Evolutionary conservation across 2,113 vertebrate genomes (phyloP).

Genomic region (Cephalopholis sonnerati): DNA sequence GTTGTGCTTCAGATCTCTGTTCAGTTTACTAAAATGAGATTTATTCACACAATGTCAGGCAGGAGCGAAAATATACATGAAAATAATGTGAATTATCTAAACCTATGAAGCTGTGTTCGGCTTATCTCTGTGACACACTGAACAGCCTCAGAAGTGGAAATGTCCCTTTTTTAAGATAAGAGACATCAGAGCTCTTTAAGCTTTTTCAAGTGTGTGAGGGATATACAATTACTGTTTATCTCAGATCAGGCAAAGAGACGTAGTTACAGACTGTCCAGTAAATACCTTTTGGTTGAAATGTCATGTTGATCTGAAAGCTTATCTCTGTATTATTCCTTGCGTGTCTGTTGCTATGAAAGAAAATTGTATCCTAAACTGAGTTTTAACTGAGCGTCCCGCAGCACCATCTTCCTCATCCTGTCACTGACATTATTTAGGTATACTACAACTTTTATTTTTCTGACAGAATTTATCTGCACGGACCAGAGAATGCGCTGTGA

Average conservation of each 20-base stretch:
- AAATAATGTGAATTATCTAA: neutral
- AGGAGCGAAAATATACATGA: neutral
- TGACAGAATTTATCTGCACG: neutral
- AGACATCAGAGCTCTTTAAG: conserved; percentile 4
- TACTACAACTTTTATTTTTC: neutral
- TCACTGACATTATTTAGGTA: neutral
- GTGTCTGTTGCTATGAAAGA: neutral
- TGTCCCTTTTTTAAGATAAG: conserved; percentile 45
- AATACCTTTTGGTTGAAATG: conserved; percentile 37
- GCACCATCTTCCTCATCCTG: neutral
- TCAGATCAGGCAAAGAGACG: neutral
- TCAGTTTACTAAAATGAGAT: conserved; percentile 20
- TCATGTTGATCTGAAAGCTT: conserved; percentile 15
- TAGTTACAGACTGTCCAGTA: neutral
- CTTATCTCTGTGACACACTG: conserved; percentile 33
- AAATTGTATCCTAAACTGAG: conserved; percentile 5
- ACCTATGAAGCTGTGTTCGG: conserved; percentile 15
- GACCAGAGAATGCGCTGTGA: neutral
- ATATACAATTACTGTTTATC: conserved; percentile 38
- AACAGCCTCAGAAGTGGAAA: conserved; percentile 26
- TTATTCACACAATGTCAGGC: conserved; percentile 1
- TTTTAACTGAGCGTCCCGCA: neutral
- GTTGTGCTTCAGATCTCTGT: conserved; percentile 2
- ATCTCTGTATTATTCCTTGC: conserved; percentile 22
- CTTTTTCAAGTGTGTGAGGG: conserved; percentile 24